Evolutionary conservation across 2,113 vertebrate species (phyloP), one percentile per base, ranked within the genome.

Genomic region (Colius striatus): DNA sequence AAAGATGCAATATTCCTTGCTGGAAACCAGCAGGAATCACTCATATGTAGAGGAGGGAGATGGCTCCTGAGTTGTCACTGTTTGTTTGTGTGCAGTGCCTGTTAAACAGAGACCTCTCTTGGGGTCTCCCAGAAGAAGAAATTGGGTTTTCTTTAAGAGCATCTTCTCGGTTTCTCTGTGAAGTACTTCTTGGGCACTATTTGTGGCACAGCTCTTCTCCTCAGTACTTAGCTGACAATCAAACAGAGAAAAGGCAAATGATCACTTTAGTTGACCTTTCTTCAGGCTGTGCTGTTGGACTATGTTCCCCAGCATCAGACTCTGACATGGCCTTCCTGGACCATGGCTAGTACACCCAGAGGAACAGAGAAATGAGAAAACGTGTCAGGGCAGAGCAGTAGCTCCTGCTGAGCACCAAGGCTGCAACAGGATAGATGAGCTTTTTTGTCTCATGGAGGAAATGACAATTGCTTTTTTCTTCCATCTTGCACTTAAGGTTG

Each of bases 351-450:
- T 16, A 93, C 81, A 83, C 38, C 45, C 51, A 57, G 83, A 84
- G 74, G 80, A 93, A 48, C 34, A 79, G 54, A 89, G 29, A 70
- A 96, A 93, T 70, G 47, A 93, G 84, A 92, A 76, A 94, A 76
- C 15, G 43, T 36, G 26, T 11, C 87, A 97, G 89, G 62, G 86
- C 66, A 93, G 88, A 75, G 62, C 2, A 0, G 82, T 87, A 54
- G 50, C 54, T 92, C 48, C 57, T 30, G 11, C 48, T 87, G 90
- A 41, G 27, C 38, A 43, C 16, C 2, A 25, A 90, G 47, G 43
- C 58, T 62, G 17, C 3, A 15, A 27, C 41, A 9, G 16, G 30
- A 36, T 27, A 82, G 38, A 48, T 1, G 11, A 90, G 57, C 20
- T 81, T 47, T 66, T 45, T 50, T 51, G 7, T 55, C 72, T 38